A percentile compares a stretch with the other conserved stretches of the same genome.
Evolutionary conservation across 2,113 vertebrate species (phyloP).

Genomic region (Lipophrys pholis): DNA sequence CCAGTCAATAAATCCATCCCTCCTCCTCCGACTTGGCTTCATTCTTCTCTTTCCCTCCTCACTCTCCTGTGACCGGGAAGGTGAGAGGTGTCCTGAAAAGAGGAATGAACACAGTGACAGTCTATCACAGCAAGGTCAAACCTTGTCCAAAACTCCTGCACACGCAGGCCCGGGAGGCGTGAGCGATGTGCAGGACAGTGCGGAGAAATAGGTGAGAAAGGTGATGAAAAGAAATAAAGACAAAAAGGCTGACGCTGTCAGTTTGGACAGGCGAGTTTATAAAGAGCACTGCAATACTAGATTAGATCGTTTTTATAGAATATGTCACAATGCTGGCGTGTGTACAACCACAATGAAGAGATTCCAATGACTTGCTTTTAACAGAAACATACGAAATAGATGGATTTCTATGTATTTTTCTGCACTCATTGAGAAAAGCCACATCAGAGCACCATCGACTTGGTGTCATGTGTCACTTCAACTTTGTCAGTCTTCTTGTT

Average conservation of each 20-base stretch:
- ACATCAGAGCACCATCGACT: too few relatives aligned
- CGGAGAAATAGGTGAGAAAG: slow-evolving; percentile 31
- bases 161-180: slow-evolving; percentile 17
- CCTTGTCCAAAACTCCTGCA: slow-evolving; percentile 81
- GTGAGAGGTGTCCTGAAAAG: slow-evolving; percentile 72
- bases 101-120: slow-evolving; percentile 79
- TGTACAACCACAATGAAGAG: too few relatives aligned
- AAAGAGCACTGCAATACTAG: background rate
- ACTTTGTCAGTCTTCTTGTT: too few relatives aligned
- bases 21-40: slow-evolving; percentile 72
- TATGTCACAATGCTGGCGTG: too few relatives aligned
- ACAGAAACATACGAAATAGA: too few relatives aligned
- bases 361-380: too few relatives aligned
- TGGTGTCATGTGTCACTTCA: too few relatives aligned
- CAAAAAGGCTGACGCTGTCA: slow-evolving; percentile 23
- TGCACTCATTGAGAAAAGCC: too few relatives aligned
- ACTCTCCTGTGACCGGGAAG: slow-evolving; percentile 66
- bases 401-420: too few relatives aligned
- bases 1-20: slow-evolving; percentile 97
- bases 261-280: slow-evolving; percentile 19
- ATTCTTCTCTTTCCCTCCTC: slow-evolving; percentile 80
- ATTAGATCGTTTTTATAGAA: too few relatives aligned
- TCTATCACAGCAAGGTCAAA: slow-evolving; percentile 94
- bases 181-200: slow-evolving; percentile 19
- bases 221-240: slow-evolving; percentile 44